Evolutionary conservation across 2,113 vertebrate genomes (phyloP), one percentile per base, ranked within the genome.

Genomic region (Oreocharis arfaki): DNA sequence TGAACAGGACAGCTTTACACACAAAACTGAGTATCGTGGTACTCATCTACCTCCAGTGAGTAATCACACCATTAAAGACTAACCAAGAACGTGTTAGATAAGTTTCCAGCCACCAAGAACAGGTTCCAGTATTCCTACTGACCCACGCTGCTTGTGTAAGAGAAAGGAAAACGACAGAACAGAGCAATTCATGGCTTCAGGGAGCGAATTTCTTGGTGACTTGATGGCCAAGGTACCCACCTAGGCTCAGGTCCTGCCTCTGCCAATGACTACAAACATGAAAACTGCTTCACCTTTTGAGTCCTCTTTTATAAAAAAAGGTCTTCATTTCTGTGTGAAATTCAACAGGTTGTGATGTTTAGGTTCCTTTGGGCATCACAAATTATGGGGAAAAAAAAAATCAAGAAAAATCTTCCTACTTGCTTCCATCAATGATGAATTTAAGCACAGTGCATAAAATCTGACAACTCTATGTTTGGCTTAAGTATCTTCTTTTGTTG

Each of bases 401-500:
- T 83, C 20, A 70, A 71, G 60, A 84, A 33, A 30, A 47, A 41
- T 68, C 59, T 74, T 77, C 42, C 35, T 60, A 41, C 46, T 84
- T 94, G 13, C 6, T 80, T 87, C 50, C 23, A 35, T 52, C 68
- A 77, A 41, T 56, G 41, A 91, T 47, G 37, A 73, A 9, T 90
- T 91, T 73, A 75, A 88, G 68, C 15, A 33, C n/a, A 61, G 39
- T 9, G 7, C 23, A 59, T 93, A 84, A 83, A 85, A 87, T 47
- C 46, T 82, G 75, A 90, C 44, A 59, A 52, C 26, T 85, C 47
- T 74, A 3, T 89, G 47, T 60, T 88, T 49, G 56, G 32, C n/a
- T 89, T 86, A 83, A 79, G 50, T 80, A 39, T 73, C 65, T 86
- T 91, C 93, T 88, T 74, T 65, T 83, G 47, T 91, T 75, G 55